These are phyloP conservation scores for Symphodus melops DNA, from an alignment of 2,113 vertebrate genomes.

Conservation along the genomic window DNA sequence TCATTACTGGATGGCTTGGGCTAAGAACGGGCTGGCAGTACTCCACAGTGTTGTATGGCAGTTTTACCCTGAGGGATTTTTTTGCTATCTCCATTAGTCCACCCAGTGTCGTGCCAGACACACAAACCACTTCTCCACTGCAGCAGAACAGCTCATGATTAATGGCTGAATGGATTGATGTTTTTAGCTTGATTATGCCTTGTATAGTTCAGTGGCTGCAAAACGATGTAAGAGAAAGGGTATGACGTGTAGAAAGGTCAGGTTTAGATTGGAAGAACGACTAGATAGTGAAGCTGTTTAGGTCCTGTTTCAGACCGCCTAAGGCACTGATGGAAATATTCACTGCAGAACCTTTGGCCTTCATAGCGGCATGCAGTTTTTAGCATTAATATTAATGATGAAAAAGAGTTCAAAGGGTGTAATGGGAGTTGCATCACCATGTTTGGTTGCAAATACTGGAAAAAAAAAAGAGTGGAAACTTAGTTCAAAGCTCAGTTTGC, in stretches of 20 bases:
- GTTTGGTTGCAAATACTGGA: neutral
- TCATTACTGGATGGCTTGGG: neutral
- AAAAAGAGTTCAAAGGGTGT: too few species aligned
- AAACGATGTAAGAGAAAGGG: neutral
- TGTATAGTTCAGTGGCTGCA: neutral
- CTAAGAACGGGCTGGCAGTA: neutral
- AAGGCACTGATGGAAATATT: neutral
- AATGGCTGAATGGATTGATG: slow-evolving; percentile 26
- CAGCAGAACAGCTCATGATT: slow-evolving; percentile 36
- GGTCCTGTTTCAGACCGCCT: slow-evolving; percentile 8
- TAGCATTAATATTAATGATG: neutral
- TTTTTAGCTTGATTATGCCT: neutral
- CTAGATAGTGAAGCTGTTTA: neutral
- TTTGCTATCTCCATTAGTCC: slow-evolving; percentile 48
- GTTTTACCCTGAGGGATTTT: slow-evolving; percentile 41
- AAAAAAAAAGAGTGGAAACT: neutral
- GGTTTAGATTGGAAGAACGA: slow-evolving; percentile 1
- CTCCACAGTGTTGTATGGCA: slow-evolving; percentile 34
- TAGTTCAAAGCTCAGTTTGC: neutral
- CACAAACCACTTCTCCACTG: slow-evolving; percentile 20
- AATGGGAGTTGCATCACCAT: neutral
- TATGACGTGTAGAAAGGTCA: slow-evolving; percentile 12
- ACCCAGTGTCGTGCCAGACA: slow-evolving; percentile 39
- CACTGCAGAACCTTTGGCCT: too few species aligned
- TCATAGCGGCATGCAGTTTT: neutral